These are phyloP conservation scores for Drosophila seclusa DNA, from an alignment of 2,888 invertebrate genomes.

Conservation along the genomic window DNA sequence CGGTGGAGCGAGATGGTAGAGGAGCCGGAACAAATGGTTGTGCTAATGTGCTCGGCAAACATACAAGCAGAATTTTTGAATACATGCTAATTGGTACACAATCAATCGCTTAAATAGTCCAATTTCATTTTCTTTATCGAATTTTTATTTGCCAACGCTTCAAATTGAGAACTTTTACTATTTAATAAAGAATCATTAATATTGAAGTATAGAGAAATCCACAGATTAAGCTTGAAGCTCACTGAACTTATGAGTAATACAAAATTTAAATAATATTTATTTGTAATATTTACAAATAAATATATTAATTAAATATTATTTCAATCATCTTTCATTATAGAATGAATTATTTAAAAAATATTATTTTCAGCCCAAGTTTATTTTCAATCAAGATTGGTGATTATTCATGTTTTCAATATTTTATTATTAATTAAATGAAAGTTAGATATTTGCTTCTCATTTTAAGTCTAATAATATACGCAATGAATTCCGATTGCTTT, in stretches of 20 bases:
- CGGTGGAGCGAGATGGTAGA: neutral
- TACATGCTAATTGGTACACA: slow-evolving; percentile 62
- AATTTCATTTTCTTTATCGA: slow-evolving; percentile 61
- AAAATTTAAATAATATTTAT: too few relatives aligned
- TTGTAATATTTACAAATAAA: neutral
- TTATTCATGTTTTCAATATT: too few relatives aligned
- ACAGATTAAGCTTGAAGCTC: neutral
- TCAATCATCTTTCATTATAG: neutral
- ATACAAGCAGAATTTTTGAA: slow-evolving; percentile 43
- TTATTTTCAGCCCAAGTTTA: neutral
- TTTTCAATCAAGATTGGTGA: neutral
- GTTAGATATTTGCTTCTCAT: neutral
- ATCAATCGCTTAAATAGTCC: slow-evolving; percentile 46
- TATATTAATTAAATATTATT: neutral
- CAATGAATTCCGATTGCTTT: neutral
- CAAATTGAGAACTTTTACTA: neutral
- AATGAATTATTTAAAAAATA: neutral
- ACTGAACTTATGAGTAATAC: neutral
- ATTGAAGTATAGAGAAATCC: neutral
- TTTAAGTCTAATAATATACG: neutral
- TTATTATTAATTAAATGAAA: too few relatives aligned
- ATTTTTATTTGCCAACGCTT: neutral
- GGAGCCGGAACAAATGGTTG: slow-evolving; percentile 9
- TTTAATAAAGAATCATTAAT: neutral
- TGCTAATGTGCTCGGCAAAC: slow-evolving; percentile 46